Evolutionary conservation across 2,888 invertebrate species (phyloP).

Genomic region (Choristoneura rosaceana): DNA sequence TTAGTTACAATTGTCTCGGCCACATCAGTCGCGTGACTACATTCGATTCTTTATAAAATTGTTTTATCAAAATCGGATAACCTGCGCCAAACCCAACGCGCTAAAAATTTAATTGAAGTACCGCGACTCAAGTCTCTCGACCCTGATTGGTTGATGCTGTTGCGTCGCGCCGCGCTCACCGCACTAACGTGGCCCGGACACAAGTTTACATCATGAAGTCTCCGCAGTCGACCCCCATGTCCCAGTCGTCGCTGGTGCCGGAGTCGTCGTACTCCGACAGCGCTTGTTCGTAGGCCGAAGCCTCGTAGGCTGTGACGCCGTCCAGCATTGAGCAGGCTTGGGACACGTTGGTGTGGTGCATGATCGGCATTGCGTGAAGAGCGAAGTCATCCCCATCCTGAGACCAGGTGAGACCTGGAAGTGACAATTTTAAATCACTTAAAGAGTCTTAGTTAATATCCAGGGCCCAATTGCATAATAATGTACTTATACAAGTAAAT

Average conservation of each 20-base stretch:
- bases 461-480: no score
- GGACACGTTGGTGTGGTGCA: conserved; percentile 87
- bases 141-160: conserved; percentile 18
- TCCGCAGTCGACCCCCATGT: conserved; percentile 89
- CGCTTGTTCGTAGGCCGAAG: conserved; percentile 85
- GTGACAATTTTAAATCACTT: neutral
- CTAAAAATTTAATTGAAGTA: neutral
- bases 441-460: no score
- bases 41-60: neutral
- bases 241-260: conserved; percentile 86
- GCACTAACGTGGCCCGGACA: conserved; percentile 26
- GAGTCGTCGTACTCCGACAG: conserved; percentile 86
- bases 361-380: conserved; percentile 87
- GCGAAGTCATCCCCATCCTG: conserved; percentile 89
- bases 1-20: conserved; percentile 18
- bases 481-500: no score
- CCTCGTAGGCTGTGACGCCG: conserved; percentile 86
- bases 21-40: conserved; percentile 15
- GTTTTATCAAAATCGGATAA: conserved; percentile 5
- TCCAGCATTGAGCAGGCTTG: conserved; percentile 85
- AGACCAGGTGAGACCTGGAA: conserved; percentile 87
- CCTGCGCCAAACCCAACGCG: neutral
- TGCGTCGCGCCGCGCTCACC: neutral
- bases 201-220: conserved; percentile 88
- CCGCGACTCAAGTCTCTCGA: neutral